Conservation (phyloP, 1,140 invertebrate genomes). For the Drosophila serrata region DNA sequence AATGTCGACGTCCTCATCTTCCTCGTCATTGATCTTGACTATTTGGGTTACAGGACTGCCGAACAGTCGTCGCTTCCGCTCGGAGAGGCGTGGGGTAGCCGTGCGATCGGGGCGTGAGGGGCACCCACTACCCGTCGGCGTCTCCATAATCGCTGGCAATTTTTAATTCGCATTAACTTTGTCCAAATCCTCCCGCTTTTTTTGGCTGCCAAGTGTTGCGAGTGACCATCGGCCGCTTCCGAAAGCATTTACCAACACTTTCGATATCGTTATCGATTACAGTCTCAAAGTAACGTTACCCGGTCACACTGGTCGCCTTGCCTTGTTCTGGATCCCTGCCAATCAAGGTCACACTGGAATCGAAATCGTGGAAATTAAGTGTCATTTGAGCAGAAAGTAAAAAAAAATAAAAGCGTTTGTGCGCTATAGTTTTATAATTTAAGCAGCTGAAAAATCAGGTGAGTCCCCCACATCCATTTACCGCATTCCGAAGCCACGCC, state of each 20-base stretch:
- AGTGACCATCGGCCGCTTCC: too few species aligned
- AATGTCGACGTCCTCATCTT: conserved; percentile 50
- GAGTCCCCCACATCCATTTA: conserved; percentile 21
- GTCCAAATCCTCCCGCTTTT: conserved; percentile 68
- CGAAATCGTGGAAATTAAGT: background rate
- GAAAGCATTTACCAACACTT: background rate
- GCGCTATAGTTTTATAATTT: background rate
- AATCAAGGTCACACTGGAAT: conserved; percentile 8
- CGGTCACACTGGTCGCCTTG: conserved; percentile 1
- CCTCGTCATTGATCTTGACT: conserved; percentile 50
- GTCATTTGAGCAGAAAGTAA: background rate
- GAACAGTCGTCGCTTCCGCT: conserved; percentile 74
- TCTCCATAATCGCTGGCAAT: conserved; percentile 61
- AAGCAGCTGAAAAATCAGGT: conserved; percentile 7
- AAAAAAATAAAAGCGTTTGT: conserved; percentile 8
- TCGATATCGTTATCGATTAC: background rate
- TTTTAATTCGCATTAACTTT: conserved; percentile 44
- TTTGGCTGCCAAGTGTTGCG: conserved; percentile 47
- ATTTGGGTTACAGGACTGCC: conserved; percentile 38
- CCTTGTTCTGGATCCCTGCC: background rate
- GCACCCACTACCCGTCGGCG: conserved; percentile 59
- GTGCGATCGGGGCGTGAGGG: conserved; percentile 43
- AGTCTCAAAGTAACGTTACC: too few species aligned
- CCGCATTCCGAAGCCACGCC: conserved; percentile 32
- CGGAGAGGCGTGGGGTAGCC: conserved; percentile 70